These are phyloP conservation scores for Helostoma temminkii DNA, from an alignment of 2,797 vertebrate species.

Conservation along the genomic window DNA sequence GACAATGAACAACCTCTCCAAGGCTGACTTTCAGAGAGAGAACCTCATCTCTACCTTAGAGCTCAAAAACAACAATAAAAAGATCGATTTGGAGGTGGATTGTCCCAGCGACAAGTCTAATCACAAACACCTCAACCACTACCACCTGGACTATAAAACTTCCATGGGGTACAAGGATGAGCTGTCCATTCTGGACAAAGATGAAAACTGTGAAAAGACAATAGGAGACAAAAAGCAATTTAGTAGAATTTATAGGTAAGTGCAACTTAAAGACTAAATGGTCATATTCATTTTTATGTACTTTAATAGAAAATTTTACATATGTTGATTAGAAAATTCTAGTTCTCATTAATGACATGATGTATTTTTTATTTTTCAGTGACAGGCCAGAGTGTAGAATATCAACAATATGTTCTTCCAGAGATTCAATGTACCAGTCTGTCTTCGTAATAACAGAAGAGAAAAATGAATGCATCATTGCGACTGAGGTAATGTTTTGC, in stretches of 20 bases:
- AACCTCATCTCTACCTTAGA: conserved; percentile 94
- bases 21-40: conserved; percentile 93
- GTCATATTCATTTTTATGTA: background rate
- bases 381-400: conserved; percentile 97
- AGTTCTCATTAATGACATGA: conserved; percentile 17
- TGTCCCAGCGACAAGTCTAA: conserved; percentile 92
- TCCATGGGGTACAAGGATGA: conserved; percentile 90
- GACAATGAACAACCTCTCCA: conserved; percentile 95
- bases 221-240: conserved; percentile 91
- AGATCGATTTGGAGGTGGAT: conserved; percentile 93
- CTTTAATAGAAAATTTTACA: background rate
- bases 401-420: conserved; percentile 96
- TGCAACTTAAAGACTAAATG: background rate
- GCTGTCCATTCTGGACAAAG: conserved; percentile 88
- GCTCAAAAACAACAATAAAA: conserved; percentile 98
- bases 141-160: conserved; percentile 92
- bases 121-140: conserved; percentile 94
- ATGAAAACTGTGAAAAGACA: conserved; percentile 93
- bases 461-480: conserved; percentile 98
- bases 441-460: conserved; percentile 97
- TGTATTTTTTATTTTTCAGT: conserved; percentile 79
- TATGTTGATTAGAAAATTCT: background rate
- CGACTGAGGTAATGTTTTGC: conserved; percentile 92
- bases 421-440: conserved; percentile 97
- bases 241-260: conserved; percentile 93